Percentiles rank a stretch among this genome's conserved stretches.
phyloP scores from a whole-genome alignment of 1,140 invertebrate species.

The Lepeophtheirus salmonis region DNA sequence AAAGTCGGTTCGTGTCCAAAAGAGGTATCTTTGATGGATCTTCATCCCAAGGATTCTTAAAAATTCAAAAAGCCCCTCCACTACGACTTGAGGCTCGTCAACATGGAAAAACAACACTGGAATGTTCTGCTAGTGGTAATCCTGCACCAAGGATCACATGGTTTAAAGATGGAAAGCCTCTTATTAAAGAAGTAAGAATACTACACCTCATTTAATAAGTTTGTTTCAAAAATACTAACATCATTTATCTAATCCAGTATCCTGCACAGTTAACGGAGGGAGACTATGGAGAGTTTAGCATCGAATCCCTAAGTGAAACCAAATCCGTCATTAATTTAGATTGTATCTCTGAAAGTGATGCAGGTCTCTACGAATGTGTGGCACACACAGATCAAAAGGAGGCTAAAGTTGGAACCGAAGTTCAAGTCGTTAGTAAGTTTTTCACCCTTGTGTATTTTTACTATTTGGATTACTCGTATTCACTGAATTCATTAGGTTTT shows the following conservation, averaged over 20 bases:
- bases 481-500: slow-evolving; percentile 2
- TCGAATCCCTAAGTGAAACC: slow-evolving; percentile 7
- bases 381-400: slow-evolving; percentile 6
- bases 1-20: not conserved
- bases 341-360: slow-evolving; percentile 10
- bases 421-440: slow-evolving; percentile 17
- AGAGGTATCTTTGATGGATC: not conserved
- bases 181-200: slow-evolving; percentile 2
- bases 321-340: slow-evolving; percentile 6
- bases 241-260: not conserved
- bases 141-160: slow-evolving; percentile 11
- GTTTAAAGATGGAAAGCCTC: slow-evolving; percentile 12
- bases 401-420: not conserved
- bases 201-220: not conserved
- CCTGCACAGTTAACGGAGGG: not conserved
- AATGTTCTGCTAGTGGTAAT: slow-evolving; percentile 12
- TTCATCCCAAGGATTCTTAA: not conserved
- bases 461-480: not conserved
- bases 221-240: not conserved
- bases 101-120: slow-evolving; percentile 9
- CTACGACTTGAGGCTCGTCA: slow-evolving; percentile 6
- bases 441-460: not conserved
- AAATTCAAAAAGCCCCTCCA: slow-evolving; percentile 4
- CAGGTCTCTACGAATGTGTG: slow-evolving; percentile 12
- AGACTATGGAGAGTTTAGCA: slow-evolving; percentile 6